Conservation (phyloP, 53 echinoderm and acorn worm species). For the Echinometra lucunter region DNA sequence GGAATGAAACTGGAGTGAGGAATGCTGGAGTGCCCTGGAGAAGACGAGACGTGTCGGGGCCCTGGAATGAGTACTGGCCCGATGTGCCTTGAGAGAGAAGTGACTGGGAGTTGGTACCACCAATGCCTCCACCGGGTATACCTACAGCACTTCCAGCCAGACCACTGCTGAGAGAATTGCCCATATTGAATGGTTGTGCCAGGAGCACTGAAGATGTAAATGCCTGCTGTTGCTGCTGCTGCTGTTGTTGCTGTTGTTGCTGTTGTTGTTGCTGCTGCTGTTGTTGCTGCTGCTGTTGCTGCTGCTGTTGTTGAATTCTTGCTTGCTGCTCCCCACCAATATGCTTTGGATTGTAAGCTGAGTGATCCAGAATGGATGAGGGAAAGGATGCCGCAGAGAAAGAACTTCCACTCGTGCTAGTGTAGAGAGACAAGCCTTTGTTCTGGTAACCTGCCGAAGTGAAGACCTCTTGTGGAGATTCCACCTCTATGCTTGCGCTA, state of each 20-base stretch:
- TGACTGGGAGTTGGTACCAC: slow-evolving; percentile 59
- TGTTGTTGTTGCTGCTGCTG: slow-evolving; percentile 33
- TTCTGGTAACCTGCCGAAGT: slow-evolving; percentile 41
- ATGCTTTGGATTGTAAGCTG: slow-evolving; percentile 49
- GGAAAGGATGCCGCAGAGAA: slow-evolving; percentile 33
- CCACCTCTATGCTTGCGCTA: slow-evolving; percentile 52
- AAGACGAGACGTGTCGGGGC: slow-evolving; percentile 61
- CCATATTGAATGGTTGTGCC: slow-evolving; percentile 58
- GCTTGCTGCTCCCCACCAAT: slow-evolving; percentile 62
- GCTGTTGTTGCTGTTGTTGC: slow-evolving; percentile 28
- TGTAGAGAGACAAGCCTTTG: slow-evolving; percentile 63
- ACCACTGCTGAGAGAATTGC: slow-evolving; percentile 54
- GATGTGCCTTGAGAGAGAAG: slow-evolving; percentile 64
- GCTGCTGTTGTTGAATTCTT: slow-evolving; percentile 25
- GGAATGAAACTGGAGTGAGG: slow-evolving; percentile 68
- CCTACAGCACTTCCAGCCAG: slow-evolving; percentile 58
- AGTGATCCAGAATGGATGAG: background rate
- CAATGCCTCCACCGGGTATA: slow-evolving; percentile 27
- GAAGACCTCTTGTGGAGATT: slow-evolving; percentile 53
- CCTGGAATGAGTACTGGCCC: slow-evolving; percentile 74
- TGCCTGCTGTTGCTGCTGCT: slow-evolving; percentile 30
- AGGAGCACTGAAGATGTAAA: slow-evolving; percentile 51
- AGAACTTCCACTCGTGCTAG: slow-evolving; percentile 32
- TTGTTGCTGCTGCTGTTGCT: slow-evolving; percentile 42
- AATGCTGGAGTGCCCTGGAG: slow-evolving; percentile 62